Base-by-base conservation (phyloP, 30 jellyfish, hydroid and myxozoan genomes). In the Hydra vulgaris region DNA sequence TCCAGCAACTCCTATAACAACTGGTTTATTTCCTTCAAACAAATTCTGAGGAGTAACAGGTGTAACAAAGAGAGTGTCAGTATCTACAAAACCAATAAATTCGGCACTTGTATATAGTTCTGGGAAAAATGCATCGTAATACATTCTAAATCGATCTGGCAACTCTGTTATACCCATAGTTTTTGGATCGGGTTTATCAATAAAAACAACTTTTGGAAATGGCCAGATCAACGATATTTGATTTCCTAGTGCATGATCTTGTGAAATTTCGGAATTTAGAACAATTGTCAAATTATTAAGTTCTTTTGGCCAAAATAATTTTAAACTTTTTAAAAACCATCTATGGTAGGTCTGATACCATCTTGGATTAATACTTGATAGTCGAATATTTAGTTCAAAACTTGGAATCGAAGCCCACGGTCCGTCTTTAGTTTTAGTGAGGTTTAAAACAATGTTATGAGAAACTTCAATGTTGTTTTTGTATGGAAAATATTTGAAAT, bases 31-130 rank as follows among this genome's bases (percentile, higher is more conserved):
- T n/a, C n/a, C n/a, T n/a, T n/a, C n/a, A n/a, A n/a, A n/a, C n/a
- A n/a, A n/a, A n/a, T n/a, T n/a, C n/a, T 23, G 71, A 15, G 92
- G 92, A 8, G 95, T 87, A 25, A 87, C 94, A n/a, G 21, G 71
- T 5, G 92, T 81, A 19, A 79, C 70, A 79, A 87, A 81, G 27
- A 87, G 69, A 7, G 87, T 82, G 40, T 87, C 95, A 0, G 92
- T 81, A 72, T 87, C 95, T 18, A 87, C 88, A 76, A 74, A 87
- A 7, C 92, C 95, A 81, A 87, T 78, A 53, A 25, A 87, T 22
- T 72, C 78, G 0, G 88, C 79, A 18, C 55, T 53, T 19, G 92
- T 82, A 53, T 89, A 87, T 71, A 70, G 71, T 7, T 87, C 95
- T 22, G 91, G 81, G 56, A 79, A 72, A 22, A 81, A 52, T 91